These are phyloP conservation scores for Contarinia nasturtii DNA, from an alignment of 1,140 invertebrate genomes.

Conservation along the genomic window DNA sequence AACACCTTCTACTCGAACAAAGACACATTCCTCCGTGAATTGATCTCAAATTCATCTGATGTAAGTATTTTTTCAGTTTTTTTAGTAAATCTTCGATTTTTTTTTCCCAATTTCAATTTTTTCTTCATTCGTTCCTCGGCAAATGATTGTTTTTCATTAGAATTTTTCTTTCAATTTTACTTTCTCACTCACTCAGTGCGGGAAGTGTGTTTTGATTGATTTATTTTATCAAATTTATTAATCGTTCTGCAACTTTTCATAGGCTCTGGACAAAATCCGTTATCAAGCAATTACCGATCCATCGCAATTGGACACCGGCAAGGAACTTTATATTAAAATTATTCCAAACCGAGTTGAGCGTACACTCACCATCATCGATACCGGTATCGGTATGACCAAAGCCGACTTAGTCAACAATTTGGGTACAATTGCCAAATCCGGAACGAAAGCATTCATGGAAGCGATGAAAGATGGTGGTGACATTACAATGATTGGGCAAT, in stretches of 20 bases:
- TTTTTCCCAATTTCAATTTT: not conserved
- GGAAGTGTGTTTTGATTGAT: too few relatives aligned
- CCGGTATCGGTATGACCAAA: conserved; percentile 93
- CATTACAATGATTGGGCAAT: conserved; percentile 95
- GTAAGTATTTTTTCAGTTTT: conserved; percentile 25
- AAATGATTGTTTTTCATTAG: not conserved
- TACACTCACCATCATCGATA: conserved; percentile 80
- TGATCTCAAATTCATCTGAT: conserved; percentile 92
- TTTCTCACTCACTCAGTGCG: too few relatives aligned
- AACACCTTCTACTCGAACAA: conserved; percentile 99
- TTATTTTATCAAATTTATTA: too few relatives aligned
- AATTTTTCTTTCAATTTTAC: too few relatives aligned
- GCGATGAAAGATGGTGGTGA: conserved; percentile 84
- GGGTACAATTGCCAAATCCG: conserved; percentile 90
- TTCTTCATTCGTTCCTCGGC: too few relatives aligned
- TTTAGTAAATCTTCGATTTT: not conserved
- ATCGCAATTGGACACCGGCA: conserved; percentile 62
- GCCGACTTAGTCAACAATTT: conserved; percentile 89
- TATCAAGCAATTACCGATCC: conserved; percentile 86
- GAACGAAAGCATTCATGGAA: conserved; percentile 94
- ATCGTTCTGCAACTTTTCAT: conserved; percentile 3
- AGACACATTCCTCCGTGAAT: conserved; percentile 96
- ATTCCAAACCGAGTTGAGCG: conserved; percentile 77
- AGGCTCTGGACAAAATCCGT: conserved; percentile 48
- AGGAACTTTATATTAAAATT: conserved; percentile 81